A percentile compares a stretch with the other conserved stretches of the same genome.
Evolutionary conservation across 2,888 invertebrate species (phyloP).

Genomic region (Andrena fulva): DNA sequence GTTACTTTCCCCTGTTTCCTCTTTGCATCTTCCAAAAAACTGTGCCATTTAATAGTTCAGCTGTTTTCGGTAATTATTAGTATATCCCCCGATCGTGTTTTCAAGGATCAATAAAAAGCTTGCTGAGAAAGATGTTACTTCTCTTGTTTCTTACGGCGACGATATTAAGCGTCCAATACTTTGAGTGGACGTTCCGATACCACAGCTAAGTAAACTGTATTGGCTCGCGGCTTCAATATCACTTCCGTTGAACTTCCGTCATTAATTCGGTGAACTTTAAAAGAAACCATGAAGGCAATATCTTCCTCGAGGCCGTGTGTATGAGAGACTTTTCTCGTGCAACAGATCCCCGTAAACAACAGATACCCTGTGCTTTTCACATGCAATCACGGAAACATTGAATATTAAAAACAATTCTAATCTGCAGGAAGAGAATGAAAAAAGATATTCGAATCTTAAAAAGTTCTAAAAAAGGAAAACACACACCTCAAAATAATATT

Average conservation of each 20-base stretch:
- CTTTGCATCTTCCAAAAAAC: not conserved
- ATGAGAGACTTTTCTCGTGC: not conserved
- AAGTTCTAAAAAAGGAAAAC: too few species aligned
- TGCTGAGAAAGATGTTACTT: slow-evolving; percentile 37
- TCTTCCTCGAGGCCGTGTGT: slow-evolving; percentile 50
- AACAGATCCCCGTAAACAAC: slow-evolving; percentile 39
- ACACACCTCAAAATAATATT: too few species aligned
- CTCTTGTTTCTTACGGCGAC: slow-evolving; percentile 33
- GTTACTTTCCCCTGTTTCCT: not conserved
- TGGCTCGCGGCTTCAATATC: slow-evolving; percentile 61
- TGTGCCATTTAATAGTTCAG: not conserved
- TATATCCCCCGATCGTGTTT: slow-evolving; percentile 7
- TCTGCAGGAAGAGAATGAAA: too few species aligned
- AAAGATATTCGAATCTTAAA: too few species aligned
- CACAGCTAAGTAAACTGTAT: slow-evolving; percentile 65
- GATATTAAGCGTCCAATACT: slow-evolving; percentile 43
- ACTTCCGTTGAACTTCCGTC: slow-evolving; percentile 67
- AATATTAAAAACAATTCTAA: too few species aligned
- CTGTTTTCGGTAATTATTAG: slow-evolving; percentile 22
- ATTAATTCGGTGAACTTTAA: slow-evolving; percentile 68
- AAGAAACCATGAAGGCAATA: slow-evolving; percentile 61
- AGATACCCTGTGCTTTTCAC: not conserved
- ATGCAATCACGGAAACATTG: too few species aligned
- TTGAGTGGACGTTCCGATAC: slow-evolving; percentile 48
- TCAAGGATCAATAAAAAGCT: slow-evolving; percentile 36